Conservation (phyloP, 2,113 vertebrate genomes). For the Onychorhynchus coronatus region DNA sequence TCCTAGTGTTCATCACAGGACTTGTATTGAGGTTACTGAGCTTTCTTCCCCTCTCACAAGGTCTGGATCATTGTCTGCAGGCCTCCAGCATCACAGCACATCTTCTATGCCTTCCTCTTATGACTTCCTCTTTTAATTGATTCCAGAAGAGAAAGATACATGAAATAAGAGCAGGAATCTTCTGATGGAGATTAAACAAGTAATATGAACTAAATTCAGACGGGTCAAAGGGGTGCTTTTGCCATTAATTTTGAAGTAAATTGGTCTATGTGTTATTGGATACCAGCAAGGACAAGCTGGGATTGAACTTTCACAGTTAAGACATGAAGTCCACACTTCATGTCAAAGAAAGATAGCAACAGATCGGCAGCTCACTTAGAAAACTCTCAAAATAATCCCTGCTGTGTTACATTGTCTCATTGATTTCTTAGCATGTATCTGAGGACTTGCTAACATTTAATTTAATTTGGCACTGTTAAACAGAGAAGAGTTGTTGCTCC, state of each 20-base stretch:
- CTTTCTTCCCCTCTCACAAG: not conserved
- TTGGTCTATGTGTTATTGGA: not conserved
- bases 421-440: not conserved
- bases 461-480: not conserved
- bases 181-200: not conserved
- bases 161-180: not conserved
- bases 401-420: not conserved
- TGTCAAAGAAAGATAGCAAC: not conserved
- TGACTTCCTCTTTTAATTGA: not conserved
- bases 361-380: not conserved
- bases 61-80: not conserved
- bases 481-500: not conserved
- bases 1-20: not conserved
- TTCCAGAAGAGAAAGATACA: not conserved
- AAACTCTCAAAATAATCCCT: not conserved
- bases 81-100: not conserved
- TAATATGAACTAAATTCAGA: not conserved
- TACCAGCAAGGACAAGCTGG: not conserved
- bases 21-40: not conserved
- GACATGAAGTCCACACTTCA: not conserved
- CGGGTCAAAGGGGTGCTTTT: not conserved
- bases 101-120: not conserved
- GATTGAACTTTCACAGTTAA: not conserved
- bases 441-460: not conserved
- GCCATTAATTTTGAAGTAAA: not conserved